Percentiles rank a stretch among this genome's conserved stretches.
Conservation (phyloP, 2,888 invertebrate species). For the Ennomos fuscantarius region DNA sequence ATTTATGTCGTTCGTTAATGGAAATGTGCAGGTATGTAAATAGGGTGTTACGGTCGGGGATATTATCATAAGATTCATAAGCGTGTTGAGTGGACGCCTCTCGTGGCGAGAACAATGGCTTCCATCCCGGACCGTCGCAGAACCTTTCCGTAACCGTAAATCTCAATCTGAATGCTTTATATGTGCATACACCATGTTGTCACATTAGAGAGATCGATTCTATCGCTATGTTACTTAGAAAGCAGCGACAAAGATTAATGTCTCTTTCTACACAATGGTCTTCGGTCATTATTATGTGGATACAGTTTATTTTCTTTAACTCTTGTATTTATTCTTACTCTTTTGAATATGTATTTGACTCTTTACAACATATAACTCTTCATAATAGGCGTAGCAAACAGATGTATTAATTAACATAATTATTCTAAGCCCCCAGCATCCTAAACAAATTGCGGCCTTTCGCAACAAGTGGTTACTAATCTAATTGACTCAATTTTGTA, state of each 20-base stretch:
- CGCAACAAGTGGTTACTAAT: constrained; percentile 33
- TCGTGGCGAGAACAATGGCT: constrained; percentile 62
- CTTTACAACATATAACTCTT: constrained; percentile 9
- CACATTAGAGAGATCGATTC: constrained; percentile 51
- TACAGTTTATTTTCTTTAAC: constrained; percentile 33
- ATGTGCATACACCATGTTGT: constrained; percentile 60
- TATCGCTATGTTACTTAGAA: constrained; percentile 51
- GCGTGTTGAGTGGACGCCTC: constrained; percentile 52
- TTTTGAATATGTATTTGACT: constrained; percentile 5
- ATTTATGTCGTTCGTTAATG: constrained; percentile 57
- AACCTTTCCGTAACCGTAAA: constrained; percentile 61
- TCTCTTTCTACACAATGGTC: constrained; percentile 49
- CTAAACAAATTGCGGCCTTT: constrained; percentile 30
- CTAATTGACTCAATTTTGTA: constrained; percentile 31
- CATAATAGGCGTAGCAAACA: constrained; percentile 22
- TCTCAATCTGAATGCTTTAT: constrained; percentile 56
- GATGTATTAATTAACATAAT: constrained; percentile 27
- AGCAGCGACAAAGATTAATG: constrained; percentile 47
- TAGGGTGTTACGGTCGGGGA: constrained; percentile 48
- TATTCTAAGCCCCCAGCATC: constrained; percentile 23
- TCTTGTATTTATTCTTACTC: constrained; percentile 1
- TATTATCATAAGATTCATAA: constrained; percentile 43
- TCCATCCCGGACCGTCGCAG: constrained; percentile 45
- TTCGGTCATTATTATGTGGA: constrained; percentile 37
- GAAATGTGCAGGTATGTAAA: constrained; percentile 61